A percentile compares a stretch with the other conserved stretches of the same genome.
These are phyloP conservation scores for Thaumetopoea pityocampa DNA, from an alignment of 1,140 invertebrate genomes.

Conservation along the genomic window DNA sequence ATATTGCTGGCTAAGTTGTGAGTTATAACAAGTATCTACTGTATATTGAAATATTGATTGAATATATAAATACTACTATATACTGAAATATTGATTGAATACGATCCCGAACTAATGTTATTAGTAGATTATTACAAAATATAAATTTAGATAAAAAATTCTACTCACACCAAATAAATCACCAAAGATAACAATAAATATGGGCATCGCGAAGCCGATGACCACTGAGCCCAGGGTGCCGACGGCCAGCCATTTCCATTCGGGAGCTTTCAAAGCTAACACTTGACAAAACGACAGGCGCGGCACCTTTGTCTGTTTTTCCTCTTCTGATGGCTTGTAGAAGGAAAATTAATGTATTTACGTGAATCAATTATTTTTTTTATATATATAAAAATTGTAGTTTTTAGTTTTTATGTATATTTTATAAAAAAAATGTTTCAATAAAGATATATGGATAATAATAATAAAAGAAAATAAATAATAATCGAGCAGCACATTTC, in stretches of 20 bases:
- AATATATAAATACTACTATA: no score
- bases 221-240: slow-evolving; percentile 81
- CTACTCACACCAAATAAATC: slow-evolving; percentile 80
- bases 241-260: slow-evolving; percentile 81
- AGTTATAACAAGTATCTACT: no score
- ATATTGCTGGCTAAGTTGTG: no score
- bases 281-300: slow-evolving; percentile 57
- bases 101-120: neutral
- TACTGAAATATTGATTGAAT: neutral
- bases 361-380: no score
- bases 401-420: no score
- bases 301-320: neutral
- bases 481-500: no score
- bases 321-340: slow-evolving; percentile 7
- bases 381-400: no score
- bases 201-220: slow-evolving; percentile 82
- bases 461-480: no score
- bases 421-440: no score
- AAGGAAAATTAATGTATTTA: no score
- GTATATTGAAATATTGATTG: no score
- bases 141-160: slow-evolving; percentile 1
- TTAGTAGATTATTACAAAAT: neutral
- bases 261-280: slow-evolving; percentile 80
- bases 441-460: no score
- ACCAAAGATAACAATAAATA: slow-evolving; percentile 87